These are phyloP conservation scores for Drosophila dunni DNA, from an alignment of 1,140 invertebrate genomes.

Conservation along the genomic window DNA sequence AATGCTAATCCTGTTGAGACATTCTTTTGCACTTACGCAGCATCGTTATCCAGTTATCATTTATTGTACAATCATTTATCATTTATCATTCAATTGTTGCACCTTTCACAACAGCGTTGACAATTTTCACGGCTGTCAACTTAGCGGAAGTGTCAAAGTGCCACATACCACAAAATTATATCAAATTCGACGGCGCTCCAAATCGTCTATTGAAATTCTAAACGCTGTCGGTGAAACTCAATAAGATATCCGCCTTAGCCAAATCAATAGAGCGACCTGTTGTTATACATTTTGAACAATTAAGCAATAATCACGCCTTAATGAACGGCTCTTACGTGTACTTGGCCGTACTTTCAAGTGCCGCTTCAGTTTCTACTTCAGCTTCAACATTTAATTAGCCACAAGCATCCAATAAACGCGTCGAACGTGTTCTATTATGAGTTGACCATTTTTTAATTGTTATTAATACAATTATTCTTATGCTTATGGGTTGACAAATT, in stretches of 20 bases:
- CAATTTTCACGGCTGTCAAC: constrained; percentile 84
- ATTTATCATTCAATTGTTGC: constrained; percentile 79
- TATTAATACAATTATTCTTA: constrained; percentile 9
- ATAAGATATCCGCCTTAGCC: constrained; percentile 72
- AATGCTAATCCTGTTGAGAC: constrained; percentile 72
- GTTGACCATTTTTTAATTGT: constrained; percentile 5
- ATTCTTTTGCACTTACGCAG: constrained; percentile 76
- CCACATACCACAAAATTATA: constrained; percentile 11
- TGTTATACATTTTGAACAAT: constrained; percentile 62
- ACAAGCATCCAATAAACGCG: constrained; percentile 41
- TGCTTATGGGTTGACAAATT: constrained; percentile 48
- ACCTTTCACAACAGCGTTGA: constrained; percentile 66
- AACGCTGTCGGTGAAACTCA: constrained; percentile 32
- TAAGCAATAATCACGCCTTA: constrained; percentile 80
- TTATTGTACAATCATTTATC: constrained; percentile 22
- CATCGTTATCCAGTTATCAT: neutral
- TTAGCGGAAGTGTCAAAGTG: constrained; percentile 80
- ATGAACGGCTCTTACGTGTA: constrained; percentile 61
- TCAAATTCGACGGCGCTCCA: constrained; percentile 32
- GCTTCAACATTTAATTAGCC: constrained; percentile 69
- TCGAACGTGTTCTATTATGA: constrained; percentile 43
- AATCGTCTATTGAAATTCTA: constrained; percentile 54
- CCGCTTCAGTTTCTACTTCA: constrained; percentile 37
- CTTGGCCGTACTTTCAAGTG: constrained; percentile 63
- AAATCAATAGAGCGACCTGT: constrained; percentile 40